Conservation (phyloP, 1,140 invertebrate species). For the Radopholus similis region DNA sequence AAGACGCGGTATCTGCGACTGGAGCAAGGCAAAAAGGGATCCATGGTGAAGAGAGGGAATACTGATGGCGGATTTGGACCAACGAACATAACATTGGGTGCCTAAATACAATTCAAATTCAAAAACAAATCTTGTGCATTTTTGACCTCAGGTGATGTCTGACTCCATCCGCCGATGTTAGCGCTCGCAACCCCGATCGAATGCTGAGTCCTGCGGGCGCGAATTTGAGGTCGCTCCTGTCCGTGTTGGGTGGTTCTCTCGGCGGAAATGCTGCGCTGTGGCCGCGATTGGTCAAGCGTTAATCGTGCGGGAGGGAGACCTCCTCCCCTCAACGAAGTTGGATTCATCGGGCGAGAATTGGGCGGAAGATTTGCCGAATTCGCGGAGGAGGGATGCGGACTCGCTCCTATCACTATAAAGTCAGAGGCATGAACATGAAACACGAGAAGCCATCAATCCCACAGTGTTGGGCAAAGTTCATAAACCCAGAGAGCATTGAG, state of each 20-base stretch:
- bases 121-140: not conserved
- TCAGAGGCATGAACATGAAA: not conserved
- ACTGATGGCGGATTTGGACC: not conserved
- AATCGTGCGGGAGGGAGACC: too few species aligned
- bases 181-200: too few species aligned
- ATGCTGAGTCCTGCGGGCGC: too few species aligned
- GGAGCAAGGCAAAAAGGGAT: conserved; percentile 18
- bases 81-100: conserved; percentile 20
- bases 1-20: conserved; percentile 3
- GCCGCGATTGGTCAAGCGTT: too few species aligned
- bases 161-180: too few species aligned
- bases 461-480: conserved; percentile 15
- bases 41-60: conserved; percentile 6
- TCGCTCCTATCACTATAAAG: not conserved
- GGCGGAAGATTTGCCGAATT: not conserved
- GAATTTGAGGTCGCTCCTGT: too few species aligned
- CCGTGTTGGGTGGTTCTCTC: too few species aligned
- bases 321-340: too few species aligned
- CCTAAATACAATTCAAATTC: not conserved
- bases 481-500: conserved; percentile 10
- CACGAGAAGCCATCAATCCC: not conserved
- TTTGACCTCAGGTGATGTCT: not conserved
- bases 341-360: too few species aligned
- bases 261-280: too few species aligned
- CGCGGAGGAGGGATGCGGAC: not conserved